A percentile compares a stretch with the other conserved stretches of the same genome.
Conservation (phyloP, 2,113 vertebrate genomes). For the Budorcas taxicolor region DNA sequence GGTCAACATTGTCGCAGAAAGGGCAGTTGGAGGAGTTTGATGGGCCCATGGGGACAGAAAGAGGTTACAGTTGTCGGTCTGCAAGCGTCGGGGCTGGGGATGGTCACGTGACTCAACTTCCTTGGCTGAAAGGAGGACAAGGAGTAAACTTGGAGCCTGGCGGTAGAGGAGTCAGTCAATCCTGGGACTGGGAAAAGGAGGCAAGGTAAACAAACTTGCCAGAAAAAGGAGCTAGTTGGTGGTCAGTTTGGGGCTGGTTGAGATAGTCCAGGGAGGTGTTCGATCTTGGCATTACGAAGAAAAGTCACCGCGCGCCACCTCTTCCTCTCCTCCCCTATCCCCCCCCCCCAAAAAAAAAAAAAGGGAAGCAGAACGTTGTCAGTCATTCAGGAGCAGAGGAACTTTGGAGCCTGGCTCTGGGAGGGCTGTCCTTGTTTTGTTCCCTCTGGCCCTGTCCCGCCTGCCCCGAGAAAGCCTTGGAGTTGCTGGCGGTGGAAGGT, state of each 20-base stretch:
- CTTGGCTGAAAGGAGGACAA: neutral
- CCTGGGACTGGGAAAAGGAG: neutral
- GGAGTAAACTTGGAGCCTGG: neutral
- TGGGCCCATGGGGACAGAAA: neutral
- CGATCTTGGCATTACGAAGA: neutral
- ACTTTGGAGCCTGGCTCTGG: neutral
- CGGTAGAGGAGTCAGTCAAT: neutral
- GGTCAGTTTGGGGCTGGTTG: neutral
- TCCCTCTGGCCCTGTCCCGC: fast-evolving
- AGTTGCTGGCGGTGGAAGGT: neutral
- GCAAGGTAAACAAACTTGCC: neutral
- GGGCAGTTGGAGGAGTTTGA: neutral
- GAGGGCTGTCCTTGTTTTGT: neutral
- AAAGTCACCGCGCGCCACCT: no score
- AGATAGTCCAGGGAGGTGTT: neutral
- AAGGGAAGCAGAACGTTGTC: neutral
- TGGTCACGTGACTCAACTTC: neutral
- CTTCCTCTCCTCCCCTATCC: neutral
- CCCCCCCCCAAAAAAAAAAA: fast-evolving
- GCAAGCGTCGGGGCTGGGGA: neutral
- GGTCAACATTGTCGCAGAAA: neutral
- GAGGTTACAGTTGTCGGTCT: neutral
- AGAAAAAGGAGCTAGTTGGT: neutral
- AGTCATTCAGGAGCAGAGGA: neutral
- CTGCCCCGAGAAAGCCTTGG: neutral